phyloP scores from a whole-genome alignment of 2,113 vertebrate species.

The human region GRCh38 chr22:32745001-32745500 shows the following conservation, averaged over 20 bases:
- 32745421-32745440: conserved; percentile 32
- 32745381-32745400: conserved; percentile 75
- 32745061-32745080: not conserved
- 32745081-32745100: not conserved
- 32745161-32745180: not conserved
- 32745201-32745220: not conserved
- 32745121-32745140: not conserved
- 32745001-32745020: not conserved
- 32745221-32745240: not conserved
- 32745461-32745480: not conserved
- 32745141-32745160: not conserved
- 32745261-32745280: conserved; percentile 38
- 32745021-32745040: too few relatives aligned
- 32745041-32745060: not conserved
- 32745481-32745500: not conserved
- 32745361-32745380: conserved; percentile 75
- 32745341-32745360: conserved; percentile 64
- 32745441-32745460: conserved; percentile 21
- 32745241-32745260: conserved; percentile 18
- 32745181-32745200: not conserved
- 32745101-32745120: not conserved
- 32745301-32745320: conserved; percentile 77
- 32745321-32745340: conserved; percentile 73
- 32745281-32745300: conserved; percentile 68
- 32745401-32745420: conserved; percentile 47